phyloP scores from a whole-genome alignment of 1,140 invertebrate species.

The Anastatus disparis region DNA sequence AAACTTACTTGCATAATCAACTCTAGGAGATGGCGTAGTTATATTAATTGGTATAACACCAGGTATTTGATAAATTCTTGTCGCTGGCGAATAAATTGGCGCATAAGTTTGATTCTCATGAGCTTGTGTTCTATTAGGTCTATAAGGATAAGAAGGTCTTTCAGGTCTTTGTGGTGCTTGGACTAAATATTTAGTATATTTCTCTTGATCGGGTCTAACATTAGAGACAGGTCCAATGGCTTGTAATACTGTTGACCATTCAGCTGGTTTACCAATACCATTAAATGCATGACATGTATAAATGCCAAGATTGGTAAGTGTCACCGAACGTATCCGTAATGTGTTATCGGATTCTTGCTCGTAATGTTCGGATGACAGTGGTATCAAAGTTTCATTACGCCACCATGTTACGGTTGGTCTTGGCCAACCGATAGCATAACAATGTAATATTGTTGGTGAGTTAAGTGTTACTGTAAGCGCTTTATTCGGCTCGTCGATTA shows the following conservation, averaged over 20 bases:
- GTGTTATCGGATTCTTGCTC: slow-evolving; percentile 80
- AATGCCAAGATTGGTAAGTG: slow-evolving; percentile 78
- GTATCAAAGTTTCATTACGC: slow-evolving; percentile 78
- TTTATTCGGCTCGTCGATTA: slow-evolving; percentile 70
- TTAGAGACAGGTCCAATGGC: slow-evolving; percentile 73
- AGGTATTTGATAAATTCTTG: slow-evolving; percentile 44
- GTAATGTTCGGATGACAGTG: slow-evolving; percentile 75
- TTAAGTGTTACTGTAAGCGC: slow-evolving; percentile 77
- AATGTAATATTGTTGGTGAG: slow-evolving; percentile 77
- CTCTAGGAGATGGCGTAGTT: slow-evolving; percentile 20
- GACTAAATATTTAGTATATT: slow-evolving; percentile 70
- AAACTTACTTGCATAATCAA: slow-evolving; percentile 25
- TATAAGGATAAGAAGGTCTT: slow-evolving; percentile 64
- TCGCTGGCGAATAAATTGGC: slow-evolving; percentile 45
- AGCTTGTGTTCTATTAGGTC: slow-evolving; percentile 55
- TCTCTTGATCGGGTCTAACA: slow-evolving; percentile 64
- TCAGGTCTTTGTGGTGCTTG: slow-evolving; percentile 58
- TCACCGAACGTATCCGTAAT: slow-evolving; percentile 78
- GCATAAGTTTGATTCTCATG: slow-evolving; percentile 55
- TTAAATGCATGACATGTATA: slow-evolving; percentile 91
- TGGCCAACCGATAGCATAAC: slow-evolving; percentile 86
- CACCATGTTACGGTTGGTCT: slow-evolving; percentile 87
- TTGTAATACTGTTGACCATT: slow-evolving; percentile 78
- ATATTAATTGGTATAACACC: slow-evolving; percentile 51
- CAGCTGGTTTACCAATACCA: slow-evolving; percentile 78